Percentiles rank a stretch among this genome's conserved stretches.
These are phyloP conservation scores for Ramphastos sulfuratus DNA, from an alignment of 2,113 vertebrate species.

Conservation along the genomic window DNA sequence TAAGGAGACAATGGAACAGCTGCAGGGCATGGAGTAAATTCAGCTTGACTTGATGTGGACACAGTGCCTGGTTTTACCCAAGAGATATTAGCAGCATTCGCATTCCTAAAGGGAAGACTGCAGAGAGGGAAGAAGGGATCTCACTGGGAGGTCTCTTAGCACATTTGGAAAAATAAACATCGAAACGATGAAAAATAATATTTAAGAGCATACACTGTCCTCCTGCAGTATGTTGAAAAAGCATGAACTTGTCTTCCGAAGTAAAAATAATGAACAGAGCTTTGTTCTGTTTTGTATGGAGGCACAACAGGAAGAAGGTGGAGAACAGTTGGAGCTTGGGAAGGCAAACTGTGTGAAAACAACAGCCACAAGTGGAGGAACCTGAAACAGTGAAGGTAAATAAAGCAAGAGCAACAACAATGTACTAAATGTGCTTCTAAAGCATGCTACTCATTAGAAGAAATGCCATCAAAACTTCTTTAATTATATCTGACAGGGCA, in stretches of 20 bases:
- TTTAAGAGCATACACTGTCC: constrained; percentile 42
- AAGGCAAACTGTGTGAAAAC: background rate
- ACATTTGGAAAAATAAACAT: constrained; percentile 62
- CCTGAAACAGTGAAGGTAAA: background rate
- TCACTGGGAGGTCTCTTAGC: constrained; percentile 55
- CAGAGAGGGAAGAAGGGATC: constrained; percentile 20
- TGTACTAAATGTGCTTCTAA: background rate
- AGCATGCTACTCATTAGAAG: background rate
- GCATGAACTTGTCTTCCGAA: background rate
- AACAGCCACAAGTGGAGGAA: background rate
- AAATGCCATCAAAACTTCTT: background rate
- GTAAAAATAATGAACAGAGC: constrained; percentile 8
- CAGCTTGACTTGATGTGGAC: constrained; percentile 48
- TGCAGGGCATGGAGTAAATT: constrained; percentile 54
- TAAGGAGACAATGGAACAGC: constrained; percentile 35
- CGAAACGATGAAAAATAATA: constrained; percentile 52
- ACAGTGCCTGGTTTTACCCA: constrained; percentile 54
- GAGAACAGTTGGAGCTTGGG: background rate
- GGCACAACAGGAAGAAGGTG: background rate
- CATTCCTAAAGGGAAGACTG: constrained; percentile 33
- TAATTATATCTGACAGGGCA: background rate
- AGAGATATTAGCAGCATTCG: constrained; percentile 40
- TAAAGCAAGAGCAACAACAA: background rate
- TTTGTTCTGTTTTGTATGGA: constrained; percentile 22
- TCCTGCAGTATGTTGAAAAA: constrained; percentile 24